These are phyloP conservation scores for Philotrypesis tridentata DNA, from an alignment of 1,140 invertebrate genomes.

Conservation along the genomic window DNA sequence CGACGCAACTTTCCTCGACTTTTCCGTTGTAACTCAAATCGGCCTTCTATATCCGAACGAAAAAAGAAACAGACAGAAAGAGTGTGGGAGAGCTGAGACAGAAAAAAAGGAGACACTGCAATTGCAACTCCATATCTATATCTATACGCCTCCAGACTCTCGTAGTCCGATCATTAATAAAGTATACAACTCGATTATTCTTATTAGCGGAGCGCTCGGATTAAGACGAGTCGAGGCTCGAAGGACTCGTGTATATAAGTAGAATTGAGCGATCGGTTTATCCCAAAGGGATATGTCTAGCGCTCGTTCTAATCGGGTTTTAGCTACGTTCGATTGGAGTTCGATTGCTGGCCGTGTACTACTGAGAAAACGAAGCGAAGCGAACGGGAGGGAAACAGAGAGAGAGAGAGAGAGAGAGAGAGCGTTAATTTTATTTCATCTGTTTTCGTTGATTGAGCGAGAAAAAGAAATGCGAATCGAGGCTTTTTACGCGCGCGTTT, in stretches of 20 bases:
- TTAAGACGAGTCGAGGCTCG: not conserved
- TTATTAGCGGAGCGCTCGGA: not conserved
- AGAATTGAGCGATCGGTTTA: no score
- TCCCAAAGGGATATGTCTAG: not conserved
- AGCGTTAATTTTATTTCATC: no score
- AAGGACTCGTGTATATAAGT: not conserved
- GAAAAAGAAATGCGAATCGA: no score
- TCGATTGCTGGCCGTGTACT: not conserved
- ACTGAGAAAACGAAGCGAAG: not conserved
- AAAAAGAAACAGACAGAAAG: no score
- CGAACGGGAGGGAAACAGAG: not conserved
- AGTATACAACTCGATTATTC: not conserved
- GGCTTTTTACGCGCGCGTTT: not conserved
- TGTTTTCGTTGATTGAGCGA: no score
- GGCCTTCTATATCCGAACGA: not conserved
- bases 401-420: no score
- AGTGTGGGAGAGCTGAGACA: no score
- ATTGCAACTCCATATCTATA: no score
- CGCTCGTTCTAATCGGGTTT: not conserved
- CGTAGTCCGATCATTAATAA: not conserved
- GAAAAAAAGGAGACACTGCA: not conserved
- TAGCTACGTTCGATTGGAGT: not conserved
- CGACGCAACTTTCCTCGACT: slow-evolving; percentile 33
- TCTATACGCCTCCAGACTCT: not conserved
- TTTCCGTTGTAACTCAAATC: slow-evolving; percentile 16